A percentile compares a stretch with the other conserved stretches of the same genome.
Evolutionary conservation across 2,888 invertebrate genomes (phyloP).

Genomic region (Nomada flava): DNA sequence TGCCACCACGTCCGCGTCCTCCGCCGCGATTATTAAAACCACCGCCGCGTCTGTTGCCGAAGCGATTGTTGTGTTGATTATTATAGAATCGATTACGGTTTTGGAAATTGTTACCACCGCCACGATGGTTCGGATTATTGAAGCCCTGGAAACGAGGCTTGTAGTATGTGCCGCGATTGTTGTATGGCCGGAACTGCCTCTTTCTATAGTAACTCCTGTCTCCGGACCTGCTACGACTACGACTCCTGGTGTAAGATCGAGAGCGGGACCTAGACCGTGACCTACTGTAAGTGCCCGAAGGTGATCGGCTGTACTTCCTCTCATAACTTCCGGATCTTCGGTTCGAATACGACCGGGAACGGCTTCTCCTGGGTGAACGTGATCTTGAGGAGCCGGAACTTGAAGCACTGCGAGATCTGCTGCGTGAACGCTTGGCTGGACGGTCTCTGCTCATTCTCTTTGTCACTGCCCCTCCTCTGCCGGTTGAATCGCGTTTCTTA

Average conservation of each 20-base stretch:
- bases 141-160: slow-evolving; percentile 91
- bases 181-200: slow-evolving; percentile 84
- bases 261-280: slow-evolving; percentile 85
- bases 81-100: slow-evolving; percentile 81
- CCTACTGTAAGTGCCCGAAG: slow-evolving; percentile 80
- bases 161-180: slow-evolving; percentile 92
- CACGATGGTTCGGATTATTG: slow-evolving; percentile 86
- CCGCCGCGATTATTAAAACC: slow-evolving; percentile 80
- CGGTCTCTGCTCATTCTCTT: slow-evolving; percentile 79
- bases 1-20: slow-evolving; percentile 75
- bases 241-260: slow-evolving; percentile 86
- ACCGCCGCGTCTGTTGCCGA: slow-evolving; percentile 78
- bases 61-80: slow-evolving; percentile 80
- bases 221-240: slow-evolving; percentile 85
- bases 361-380: slow-evolving; percentile 86
- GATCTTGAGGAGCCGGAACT: slow-evolving; percentile 89
- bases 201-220: slow-evolving; percentile 82
- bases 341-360: slow-evolving; percentile 84
- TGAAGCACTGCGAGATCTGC: slow-evolving; percentile 86
- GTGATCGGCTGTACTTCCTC: slow-evolving; percentile 82
- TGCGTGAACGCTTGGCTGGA: slow-evolving; percentile 78
- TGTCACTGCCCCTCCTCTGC: slow-evolving; percentile 62
- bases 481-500: slow-evolving; percentile 84
- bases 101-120: slow-evolving; percentile 84
- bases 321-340: slow-evolving; percentile 82